phyloP scores from a whole-genome alignment of 2,888 invertebrate species.

The Heliconius ismenius region DNA sequence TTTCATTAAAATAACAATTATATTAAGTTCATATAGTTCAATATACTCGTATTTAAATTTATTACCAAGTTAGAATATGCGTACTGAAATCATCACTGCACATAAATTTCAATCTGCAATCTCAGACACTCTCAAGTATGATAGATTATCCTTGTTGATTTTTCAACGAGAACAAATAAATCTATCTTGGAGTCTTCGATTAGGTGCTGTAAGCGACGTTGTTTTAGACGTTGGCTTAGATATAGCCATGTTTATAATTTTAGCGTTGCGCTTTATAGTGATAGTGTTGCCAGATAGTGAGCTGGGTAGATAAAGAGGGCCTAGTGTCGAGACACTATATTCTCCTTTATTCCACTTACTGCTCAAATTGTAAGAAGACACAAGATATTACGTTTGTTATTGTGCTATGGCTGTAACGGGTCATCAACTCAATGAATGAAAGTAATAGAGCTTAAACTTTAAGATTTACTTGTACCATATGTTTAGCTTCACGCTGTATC shows the following conservation, averaged over 20 bases:
- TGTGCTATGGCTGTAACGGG: too few relatives aligned
- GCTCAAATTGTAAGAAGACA: too few relatives aligned
- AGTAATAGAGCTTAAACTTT: too few relatives aligned
- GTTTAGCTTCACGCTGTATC: too few relatives aligned
- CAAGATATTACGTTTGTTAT: too few relatives aligned
- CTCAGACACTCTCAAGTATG: conserved; percentile 38
- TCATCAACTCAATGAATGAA: too few relatives aligned
- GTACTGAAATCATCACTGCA: conserved; percentile 8
- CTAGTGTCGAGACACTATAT: background rate
- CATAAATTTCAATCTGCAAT: conserved; percentile 37
- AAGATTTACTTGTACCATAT: too few relatives aligned
- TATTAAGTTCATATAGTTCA: background rate
- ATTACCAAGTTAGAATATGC: background rate
- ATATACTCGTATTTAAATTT: background rate
- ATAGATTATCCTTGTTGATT: conserved; percentile 38
- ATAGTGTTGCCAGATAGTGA: background rate
- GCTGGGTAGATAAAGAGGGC: too few relatives aligned
- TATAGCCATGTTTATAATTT: background rate
- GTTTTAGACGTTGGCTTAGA: too few relatives aligned
- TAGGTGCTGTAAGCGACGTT: conserved; percentile 1
- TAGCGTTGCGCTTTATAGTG: background rate
- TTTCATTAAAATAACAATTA: background rate
- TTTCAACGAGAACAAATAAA: conserved; percentile 28
- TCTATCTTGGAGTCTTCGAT: conserved; percentile 15
- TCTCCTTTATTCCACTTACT: background rate